These are phyloP conservation scores for Mergus octosetaceus DNA, from an alignment of 2,797 vertebrate genomes.

Conservation along the genomic window DNA sequence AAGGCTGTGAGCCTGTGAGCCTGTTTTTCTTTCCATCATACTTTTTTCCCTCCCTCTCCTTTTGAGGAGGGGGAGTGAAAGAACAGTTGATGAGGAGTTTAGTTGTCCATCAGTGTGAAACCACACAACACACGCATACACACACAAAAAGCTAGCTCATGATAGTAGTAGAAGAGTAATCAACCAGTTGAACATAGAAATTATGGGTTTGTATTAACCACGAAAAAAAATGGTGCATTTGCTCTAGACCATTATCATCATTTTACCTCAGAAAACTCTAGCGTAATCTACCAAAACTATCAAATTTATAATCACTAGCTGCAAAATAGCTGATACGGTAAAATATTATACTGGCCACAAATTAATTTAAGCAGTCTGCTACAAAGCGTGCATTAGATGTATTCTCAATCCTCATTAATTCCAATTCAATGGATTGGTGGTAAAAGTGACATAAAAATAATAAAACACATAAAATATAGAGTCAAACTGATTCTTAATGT, in stretches of 20 bases:
- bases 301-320: constrained; percentile 1
- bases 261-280: neutral
- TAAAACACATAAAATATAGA: neutral
- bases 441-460: constrained; percentile 46
- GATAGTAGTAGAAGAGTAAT: neutral
- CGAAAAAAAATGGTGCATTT: neutral
- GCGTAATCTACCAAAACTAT: neutral
- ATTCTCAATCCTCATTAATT: constrained; percentile 49
- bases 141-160: neutral
- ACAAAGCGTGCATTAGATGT: neutral
- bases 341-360: neutral
- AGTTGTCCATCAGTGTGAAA: too few relatives aligned
- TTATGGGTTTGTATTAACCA: neutral
- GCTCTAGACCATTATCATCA: neutral
- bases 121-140: too few relatives aligned
- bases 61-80: too few relatives aligned
- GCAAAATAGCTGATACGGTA: constrained; percentile 1
- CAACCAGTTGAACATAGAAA: neutral
- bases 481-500: neutral
- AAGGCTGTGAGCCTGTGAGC: too few relatives aligned
- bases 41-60: too few relatives aligned
- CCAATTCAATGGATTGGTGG: constrained; percentile 3
- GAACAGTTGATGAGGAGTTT: too few relatives aligned
- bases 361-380: constrained; percentile 38
- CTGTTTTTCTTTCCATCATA: too few relatives aligned